A percentile compares a stretch with the other conserved stretches of the same genome.
Evolutionary conservation across 1,140 invertebrate species (phyloP).

Genomic region (Nasonia vitripennis): DNA sequence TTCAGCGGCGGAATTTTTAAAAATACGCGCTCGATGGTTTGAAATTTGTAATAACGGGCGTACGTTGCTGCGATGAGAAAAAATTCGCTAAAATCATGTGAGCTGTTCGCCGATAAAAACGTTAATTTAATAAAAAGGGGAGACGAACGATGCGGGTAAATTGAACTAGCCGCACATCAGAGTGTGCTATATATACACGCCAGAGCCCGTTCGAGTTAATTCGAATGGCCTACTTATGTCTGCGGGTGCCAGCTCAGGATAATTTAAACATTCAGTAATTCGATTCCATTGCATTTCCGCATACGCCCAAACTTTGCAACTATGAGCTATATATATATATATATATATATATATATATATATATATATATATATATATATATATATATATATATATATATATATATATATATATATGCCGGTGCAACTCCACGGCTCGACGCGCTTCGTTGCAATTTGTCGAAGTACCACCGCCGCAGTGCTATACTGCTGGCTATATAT

Average conservation of each 20-base stretch:
- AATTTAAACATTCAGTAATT: conserved; percentile 43
- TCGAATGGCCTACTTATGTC: conserved; percentile 42
- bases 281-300: conserved; percentile 32
- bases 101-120: too few species aligned
- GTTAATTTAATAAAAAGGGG: too few species aligned
- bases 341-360: too few species aligned
- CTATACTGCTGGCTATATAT: neutral
- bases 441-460: conserved; percentile 44
- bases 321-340: neutral
- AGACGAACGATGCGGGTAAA: too few species aligned
- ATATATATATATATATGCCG: neutral
- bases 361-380: too few species aligned
- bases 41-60: too few species aligned
- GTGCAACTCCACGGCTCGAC: conserved; percentile 21
- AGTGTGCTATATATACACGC: too few species aligned
- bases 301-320: conserved; percentile 14
- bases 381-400: too few species aligned
- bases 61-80: too few species aligned
- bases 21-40: too few species aligned
- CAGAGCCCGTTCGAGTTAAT: conserved; percentile 8
- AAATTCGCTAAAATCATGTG: too few species aligned
- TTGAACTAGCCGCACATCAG: too few species aligned
- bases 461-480: neutral
- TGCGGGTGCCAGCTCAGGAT: neutral
- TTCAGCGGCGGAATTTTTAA: neutral